phyloP scores from a whole-genome alignment of 2,888 invertebrate species.

The Dioctria linearis region DNA sequence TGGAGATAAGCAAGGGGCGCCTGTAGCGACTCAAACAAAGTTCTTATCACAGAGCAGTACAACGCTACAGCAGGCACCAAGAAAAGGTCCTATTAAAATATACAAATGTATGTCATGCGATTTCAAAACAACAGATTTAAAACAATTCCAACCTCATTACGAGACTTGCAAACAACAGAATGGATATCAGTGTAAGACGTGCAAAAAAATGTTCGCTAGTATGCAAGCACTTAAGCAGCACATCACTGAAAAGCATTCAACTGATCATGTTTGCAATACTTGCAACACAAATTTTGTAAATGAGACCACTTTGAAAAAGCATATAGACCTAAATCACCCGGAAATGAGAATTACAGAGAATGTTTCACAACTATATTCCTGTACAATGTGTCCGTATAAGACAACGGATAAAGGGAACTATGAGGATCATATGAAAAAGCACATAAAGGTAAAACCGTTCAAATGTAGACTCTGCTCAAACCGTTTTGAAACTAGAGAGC shows the following conservation, averaged over 20 bases:
- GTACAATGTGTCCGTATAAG: conserved; percentile 70
- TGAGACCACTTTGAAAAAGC: conserved; percentile 69
- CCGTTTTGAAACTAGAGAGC: conserved; percentile 70
- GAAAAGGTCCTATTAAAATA: conserved; percentile 67
- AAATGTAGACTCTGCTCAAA: conserved; percentile 71
- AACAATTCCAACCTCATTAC: conserved; percentile 70
- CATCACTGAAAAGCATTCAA: conserved; percentile 68
- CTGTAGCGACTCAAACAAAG: conserved; percentile 64
- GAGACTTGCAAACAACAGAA: conserved; percentile 71
- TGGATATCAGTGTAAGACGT: conserved; percentile 66
- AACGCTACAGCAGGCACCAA: conserved; percentile 62
- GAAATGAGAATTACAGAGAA: conserved; percentile 58
- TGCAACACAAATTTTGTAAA: conserved; percentile 70
- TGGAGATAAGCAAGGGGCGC: conserved; percentile 5
- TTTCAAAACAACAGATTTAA: conserved; percentile 71
- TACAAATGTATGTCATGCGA: conserved; percentile 71
- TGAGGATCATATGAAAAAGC: conserved; percentile 70
- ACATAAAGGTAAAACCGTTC: conserved; percentile 71
- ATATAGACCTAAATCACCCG: conserved; percentile 69
- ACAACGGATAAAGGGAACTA: conserved; percentile 69
- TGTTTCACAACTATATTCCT: conserved; percentile 64
- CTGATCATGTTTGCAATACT: conserved; percentile 65
- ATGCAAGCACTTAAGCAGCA: conserved; percentile 69
- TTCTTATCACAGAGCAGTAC: conserved; percentile 62
- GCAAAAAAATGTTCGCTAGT: conserved; percentile 69